A percentile compares a stretch with the other conserved stretches of the same genome.
Evolutionary conservation across 2,113 vertebrate species (phyloP).

Genomic region (Alethe diademata): DNA sequence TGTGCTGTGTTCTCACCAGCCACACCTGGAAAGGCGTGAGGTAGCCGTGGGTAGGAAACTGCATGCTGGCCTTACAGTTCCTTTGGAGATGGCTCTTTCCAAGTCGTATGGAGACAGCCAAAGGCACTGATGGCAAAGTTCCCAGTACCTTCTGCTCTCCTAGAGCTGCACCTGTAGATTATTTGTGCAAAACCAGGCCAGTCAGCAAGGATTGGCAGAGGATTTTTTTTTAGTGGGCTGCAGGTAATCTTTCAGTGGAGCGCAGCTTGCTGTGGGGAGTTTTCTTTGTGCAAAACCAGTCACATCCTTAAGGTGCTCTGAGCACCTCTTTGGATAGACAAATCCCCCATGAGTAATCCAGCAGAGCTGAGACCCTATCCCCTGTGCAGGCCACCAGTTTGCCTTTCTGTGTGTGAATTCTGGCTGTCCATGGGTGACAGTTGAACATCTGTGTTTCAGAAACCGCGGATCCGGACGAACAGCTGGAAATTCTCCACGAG

Average conservation of each 20-base stretch:
- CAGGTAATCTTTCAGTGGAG: neutral
- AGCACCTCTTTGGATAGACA: neutral
- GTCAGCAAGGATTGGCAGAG: neutral
- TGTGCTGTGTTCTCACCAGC: neutral
- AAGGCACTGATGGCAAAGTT: neutral
- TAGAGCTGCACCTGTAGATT: neutral
- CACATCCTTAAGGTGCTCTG: neutral
- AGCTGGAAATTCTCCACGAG: constrained; percentile 92
- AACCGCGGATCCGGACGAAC: constrained; percentile 88
- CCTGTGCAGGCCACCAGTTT: neutral
- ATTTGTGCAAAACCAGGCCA: neutral
- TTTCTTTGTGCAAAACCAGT: neutral
- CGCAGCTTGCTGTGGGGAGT: neutral
- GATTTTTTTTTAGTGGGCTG: neutral
- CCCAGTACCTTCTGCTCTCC: constrained; percentile 13
- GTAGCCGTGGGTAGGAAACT: neutral
- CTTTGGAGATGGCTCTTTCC: neutral
- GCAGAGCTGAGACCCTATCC: neutral
- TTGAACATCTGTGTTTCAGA: constrained; percentile 75
- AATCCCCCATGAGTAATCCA: neutral
- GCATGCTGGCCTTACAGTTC: neutral
- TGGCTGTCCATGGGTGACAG: neutral
- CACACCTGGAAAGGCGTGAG: neutral
- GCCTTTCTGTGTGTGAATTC: neutral
- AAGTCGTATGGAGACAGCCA: neutral